These are phyloP conservation scores for Conomelus anceps DNA, from an alignment of 2,888 invertebrate genomes.

Conservation along the genomic window DNA sequence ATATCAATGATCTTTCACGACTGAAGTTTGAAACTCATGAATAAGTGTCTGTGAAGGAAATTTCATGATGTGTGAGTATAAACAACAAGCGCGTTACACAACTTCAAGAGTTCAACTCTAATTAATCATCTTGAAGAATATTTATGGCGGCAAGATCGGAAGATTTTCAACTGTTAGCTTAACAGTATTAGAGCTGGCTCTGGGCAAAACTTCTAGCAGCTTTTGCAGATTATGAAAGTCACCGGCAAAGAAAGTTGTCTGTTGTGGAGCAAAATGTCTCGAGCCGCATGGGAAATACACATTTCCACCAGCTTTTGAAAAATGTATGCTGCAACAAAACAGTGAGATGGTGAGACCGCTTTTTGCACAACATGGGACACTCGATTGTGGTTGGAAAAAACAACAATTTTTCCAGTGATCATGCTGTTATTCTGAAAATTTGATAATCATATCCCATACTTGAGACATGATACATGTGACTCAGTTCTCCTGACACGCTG, in stretches of 20 bases:
- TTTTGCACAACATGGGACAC: not conserved
- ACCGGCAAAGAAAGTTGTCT: not conserved
- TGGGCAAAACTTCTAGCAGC: not conserved
- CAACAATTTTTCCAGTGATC: not conserved
- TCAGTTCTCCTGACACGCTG: not conserved
- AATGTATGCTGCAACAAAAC: conserved; percentile 1
- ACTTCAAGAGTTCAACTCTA: not conserved
- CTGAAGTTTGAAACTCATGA: not conserved
- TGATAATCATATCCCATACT: not conserved
- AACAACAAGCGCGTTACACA: not conserved
- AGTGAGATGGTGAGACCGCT: not conserved
- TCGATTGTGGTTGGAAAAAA: not conserved
- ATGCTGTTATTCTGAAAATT: not conserved
- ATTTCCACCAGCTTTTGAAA: not conserved
- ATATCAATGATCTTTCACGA: not conserved
- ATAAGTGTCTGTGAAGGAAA: not conserved
- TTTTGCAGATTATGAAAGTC: not conserved
- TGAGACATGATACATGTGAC: not conserved
- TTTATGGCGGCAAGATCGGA: not conserved
- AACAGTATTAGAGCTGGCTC: not conserved
- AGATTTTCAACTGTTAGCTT: not conserved
- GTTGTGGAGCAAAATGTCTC: not conserved
- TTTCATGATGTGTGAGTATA: not conserved
- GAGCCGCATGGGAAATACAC: conserved; percentile 6
- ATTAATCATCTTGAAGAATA: not conserved